These are phyloP conservation scores for Phorcus lineatus DNA, from an alignment of 2,888 invertebrate species.

Conservation along the genomic window DNA sequence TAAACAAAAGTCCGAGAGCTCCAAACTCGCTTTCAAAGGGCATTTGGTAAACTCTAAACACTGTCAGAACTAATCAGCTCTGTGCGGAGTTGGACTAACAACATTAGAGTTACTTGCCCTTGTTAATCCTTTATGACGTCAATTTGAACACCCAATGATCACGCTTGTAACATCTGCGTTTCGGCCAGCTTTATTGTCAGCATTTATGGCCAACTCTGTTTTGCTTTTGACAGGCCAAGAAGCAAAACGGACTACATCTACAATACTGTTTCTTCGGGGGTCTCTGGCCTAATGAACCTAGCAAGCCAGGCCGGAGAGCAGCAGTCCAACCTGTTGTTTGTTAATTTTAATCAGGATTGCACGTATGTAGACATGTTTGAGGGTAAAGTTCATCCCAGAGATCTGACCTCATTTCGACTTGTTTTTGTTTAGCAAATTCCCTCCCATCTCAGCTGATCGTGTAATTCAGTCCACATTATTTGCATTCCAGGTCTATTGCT, in stretches of 20 bases:
- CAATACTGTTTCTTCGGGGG: constrained; percentile 71
- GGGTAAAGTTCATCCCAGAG: not conserved
- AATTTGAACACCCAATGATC: not conserved
- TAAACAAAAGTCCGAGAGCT: too few species aligned
- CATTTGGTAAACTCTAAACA: too few species aligned
- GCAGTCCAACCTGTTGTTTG: constrained; percentile 86
- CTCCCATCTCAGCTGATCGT: not conserved
- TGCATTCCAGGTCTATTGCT: constrained; percentile 83
- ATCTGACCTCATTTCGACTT: constrained; percentile 1
- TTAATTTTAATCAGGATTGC: constrained; percentile 98
- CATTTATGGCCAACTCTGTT: constrained; percentile 21
- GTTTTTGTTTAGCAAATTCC: constrained; percentile 5
- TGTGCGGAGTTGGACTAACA: too few species aligned
- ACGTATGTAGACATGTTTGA: constrained; percentile 84
- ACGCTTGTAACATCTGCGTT: not conserved
- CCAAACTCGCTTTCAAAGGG: too few species aligned
- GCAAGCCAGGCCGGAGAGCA: constrained; percentile 86
- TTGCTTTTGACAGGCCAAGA: constrained; percentile 15
- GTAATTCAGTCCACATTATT: not conserved
- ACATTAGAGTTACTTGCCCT: not conserved
- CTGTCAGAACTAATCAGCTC: too few species aligned
- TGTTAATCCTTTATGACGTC: not conserved
- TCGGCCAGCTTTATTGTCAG: constrained; percentile 6
- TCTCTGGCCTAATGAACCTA: constrained; percentile 89
- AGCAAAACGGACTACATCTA: constrained; percentile 64